Evolutionary conservation across 92 coral and sea anemone species (phyloP).

Genomic region (Parazoanthus atlanticus): DNA sequence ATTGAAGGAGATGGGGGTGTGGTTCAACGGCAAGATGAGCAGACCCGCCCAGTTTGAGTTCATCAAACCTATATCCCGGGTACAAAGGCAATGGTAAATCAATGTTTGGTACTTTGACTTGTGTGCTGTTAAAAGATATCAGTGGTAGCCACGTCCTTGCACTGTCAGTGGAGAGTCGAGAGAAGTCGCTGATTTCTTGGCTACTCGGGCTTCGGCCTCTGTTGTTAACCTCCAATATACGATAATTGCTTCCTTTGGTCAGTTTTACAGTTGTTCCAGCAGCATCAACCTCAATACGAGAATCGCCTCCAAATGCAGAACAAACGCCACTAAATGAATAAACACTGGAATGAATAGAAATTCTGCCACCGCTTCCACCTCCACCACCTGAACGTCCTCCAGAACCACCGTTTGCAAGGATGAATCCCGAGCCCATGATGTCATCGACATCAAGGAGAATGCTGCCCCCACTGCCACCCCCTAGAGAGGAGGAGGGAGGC

Average conservation of each 20-base stretch:
- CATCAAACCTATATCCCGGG: constrained; percentile 52
- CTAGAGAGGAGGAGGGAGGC: constrained; percentile 43
- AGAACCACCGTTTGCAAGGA: constrained; percentile 63
- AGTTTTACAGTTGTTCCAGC: constrained; percentile 64
- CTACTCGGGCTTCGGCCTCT: constrained; percentile 55
- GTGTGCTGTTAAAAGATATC: constrained; percentile 10
- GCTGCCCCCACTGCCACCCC: constrained; percentile 83
- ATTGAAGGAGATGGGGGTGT: constrained; percentile 33
- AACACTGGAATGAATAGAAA: constrained; percentile 57
- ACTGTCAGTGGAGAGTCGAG: constrained; percentile 45
- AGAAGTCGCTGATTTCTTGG: constrained; percentile 45
- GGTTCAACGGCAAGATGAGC: constrained; percentile 66
- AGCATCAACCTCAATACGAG: constrained; percentile 68
- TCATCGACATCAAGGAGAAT: constrained; percentile 48
- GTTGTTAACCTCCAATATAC: constrained; percentile 57
- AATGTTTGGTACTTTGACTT: constrained; percentile 28
- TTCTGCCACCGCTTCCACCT: constrained; percentile 79
- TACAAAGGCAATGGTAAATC: constrained; percentile 27
- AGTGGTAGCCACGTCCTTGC: constrained; percentile 75
- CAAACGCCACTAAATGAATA: constrained; percentile 47
- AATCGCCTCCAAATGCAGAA: constrained; percentile 61
- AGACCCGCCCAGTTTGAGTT: constrained; percentile 60
- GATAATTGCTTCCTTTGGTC: constrained; percentile 24
- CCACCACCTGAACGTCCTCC: constrained; percentile 68
- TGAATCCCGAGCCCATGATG: constrained; percentile 56